Evolutionary conservation across 1,140 invertebrate genomes (phyloP).

Genomic region (Cecropterus lyciades): DNA sequence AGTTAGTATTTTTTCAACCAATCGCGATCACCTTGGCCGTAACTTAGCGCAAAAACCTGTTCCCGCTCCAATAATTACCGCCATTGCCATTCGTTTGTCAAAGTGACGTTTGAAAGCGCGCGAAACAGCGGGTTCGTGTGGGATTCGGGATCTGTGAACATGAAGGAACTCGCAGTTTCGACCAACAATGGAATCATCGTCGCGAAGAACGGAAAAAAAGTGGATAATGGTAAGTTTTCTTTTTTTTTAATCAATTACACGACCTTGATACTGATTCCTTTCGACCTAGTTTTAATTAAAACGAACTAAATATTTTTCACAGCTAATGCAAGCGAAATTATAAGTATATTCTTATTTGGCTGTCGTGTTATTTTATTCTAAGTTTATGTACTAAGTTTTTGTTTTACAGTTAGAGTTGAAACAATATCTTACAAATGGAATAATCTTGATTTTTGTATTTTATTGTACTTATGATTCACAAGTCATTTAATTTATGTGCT

Average conservation of each 20-base stretch:
- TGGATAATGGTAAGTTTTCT: conserved; percentile 60
- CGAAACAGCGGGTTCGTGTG: conserved; percentile 46
- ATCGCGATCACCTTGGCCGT: conserved; percentile 66
- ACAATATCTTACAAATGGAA: too few species aligned
- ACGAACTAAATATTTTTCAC: too few species aligned
- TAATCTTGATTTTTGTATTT: too few species aligned
- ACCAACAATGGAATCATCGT: conserved; percentile 60
- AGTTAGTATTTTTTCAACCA: conserved; percentile 45
- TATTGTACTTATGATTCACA: too few species aligned
- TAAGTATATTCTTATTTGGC: too few species aligned
- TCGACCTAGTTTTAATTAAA: too few species aligned
- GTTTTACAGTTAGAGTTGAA: too few species aligned
- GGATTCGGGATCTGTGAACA: conserved; percentile 30
- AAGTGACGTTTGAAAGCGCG: conserved; percentile 73
- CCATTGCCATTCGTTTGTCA: conserved; percentile 63
- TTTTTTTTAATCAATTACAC: not conserved
- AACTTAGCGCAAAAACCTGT: conserved; percentile 52
- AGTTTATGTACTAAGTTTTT: too few species aligned
- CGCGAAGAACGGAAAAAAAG: conserved; percentile 62
- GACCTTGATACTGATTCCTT: too few species aligned
- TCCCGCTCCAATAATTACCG: conserved; percentile 54
- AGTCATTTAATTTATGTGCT: too few species aligned
- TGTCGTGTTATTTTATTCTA: too few species aligned
- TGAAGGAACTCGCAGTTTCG: conserved; percentile 69
- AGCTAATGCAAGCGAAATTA: too few species aligned